Percentiles rank a stretch among this genome's conserved stretches.
These are phyloP conservation scores for Paracyprichromis sp. DNA, from an alignment of 2,113 vertebrate genomes.

Conservation along the genomic window DNA sequence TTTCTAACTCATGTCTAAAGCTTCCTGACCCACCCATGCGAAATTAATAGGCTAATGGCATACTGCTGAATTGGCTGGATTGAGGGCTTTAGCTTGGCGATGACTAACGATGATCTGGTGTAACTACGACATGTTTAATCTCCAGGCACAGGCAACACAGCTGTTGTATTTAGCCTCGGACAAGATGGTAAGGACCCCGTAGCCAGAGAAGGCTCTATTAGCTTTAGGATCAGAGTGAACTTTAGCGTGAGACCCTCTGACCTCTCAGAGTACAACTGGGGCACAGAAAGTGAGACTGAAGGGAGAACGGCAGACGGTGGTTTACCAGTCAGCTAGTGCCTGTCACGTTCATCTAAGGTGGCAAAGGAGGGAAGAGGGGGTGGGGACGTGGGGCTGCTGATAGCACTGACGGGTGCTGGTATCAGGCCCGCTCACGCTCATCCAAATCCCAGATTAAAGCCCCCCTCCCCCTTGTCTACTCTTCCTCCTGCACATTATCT, in stretches of 20 bases:
- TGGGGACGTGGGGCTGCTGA: constrained; percentile 29
- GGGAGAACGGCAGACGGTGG: neutral
- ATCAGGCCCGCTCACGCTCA: constrained; percentile 57
- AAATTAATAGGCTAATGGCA: constrained; percentile 43
- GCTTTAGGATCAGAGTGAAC: neutral
- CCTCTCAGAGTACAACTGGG: neutral
- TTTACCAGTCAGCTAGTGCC: neutral
- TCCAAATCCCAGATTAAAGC: constrained; percentile 78
- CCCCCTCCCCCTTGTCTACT: constrained; percentile 1
- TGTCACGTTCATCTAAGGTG: constrained; percentile 11
- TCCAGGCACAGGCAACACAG: constrained; percentile 44
- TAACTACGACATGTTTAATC: constrained; percentile 62
- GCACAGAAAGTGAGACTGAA: neutral
- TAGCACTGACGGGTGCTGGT: constrained; percentile 53
- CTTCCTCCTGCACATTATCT: constrained; percentile 5
- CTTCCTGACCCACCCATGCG: neutral
- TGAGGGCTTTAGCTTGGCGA: constrained; percentile 22
- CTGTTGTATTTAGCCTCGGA: constrained; percentile 47
- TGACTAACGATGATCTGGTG: constrained; percentile 53
- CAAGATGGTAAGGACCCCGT: constrained; percentile 12
- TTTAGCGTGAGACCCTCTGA: neutral
- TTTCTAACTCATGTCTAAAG: neutral
- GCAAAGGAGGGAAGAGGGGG: neutral
- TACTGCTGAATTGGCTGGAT: constrained; percentile 64
- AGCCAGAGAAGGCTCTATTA: constrained; percentile 9